Evolutionary conservation across 2,113 vertebrate species (phyloP), one percentile per base, ranked within the genome.

Genomic region (Antennarius striatus): DNA sequence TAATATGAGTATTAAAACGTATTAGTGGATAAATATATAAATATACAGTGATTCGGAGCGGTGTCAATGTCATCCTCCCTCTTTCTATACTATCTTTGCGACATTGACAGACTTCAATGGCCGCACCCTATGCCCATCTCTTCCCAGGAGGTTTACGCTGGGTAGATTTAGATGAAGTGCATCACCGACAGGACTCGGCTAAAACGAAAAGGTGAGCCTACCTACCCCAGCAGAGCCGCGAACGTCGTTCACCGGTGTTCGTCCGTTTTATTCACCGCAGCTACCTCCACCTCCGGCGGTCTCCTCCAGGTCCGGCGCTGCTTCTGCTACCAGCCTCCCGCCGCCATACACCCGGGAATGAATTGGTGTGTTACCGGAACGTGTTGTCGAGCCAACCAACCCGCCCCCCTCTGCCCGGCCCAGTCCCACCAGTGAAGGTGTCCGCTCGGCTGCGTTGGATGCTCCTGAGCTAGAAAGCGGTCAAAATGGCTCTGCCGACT

Each of bases 401-500:
- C 64, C 11, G 12, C 48, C 58, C 43, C 3, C 47, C 22, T 29
- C 22, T 50, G 40, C 15, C 40, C 17, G 3, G 61, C 12, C 47
- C 15, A 55, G 42, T 28, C n/a, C 4, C 7, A 43, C 10, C 78
- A 40, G 49, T 13, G 28, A 30, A n/a, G 56, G 46, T 15, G 66
- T 36, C 14, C 46, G 32, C 4, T n/a, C 30, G 64, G 17, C 49
- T 60, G 50, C 30, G 10, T 12, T 12, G 59, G 46, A 43, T 52
- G 71, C 39, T 47, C 22, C n/a, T 22, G 8, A 56, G 0, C 32
- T 52, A 71, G 57, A 30, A 29, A 74, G 72, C 82, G 87, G 90
- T 86, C 86, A 92, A 93, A 92, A 91, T 91, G 90, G 88, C 91
- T 91, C 89, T 90, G 87, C 73, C 70, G 84, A 73, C 81, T 85